Percentiles rank a stretch among this genome's conserved stretches.
Conservation (phyloP, 2,797 vertebrate genomes). For the Amazonetta brasiliensis region DNA sequence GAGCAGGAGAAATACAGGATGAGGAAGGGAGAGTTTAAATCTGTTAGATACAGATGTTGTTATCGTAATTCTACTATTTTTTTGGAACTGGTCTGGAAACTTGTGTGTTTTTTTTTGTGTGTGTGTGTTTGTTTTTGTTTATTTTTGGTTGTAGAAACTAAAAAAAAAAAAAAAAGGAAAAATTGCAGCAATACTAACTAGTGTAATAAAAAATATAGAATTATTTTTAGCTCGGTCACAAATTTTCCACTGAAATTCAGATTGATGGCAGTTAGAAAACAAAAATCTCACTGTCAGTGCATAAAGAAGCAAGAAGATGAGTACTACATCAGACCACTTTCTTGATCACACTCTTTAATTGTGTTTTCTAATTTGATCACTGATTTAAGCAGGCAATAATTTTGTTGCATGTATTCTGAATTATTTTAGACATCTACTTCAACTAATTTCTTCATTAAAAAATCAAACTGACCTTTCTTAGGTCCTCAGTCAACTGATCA, state of each 20-base stretch:
- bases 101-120: background rate
- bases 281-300: background rate
- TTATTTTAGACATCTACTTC: background rate
- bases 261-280: conserved; percentile 16
- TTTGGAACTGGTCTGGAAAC: background rate
- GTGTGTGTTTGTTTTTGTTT: background rate
- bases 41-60: background rate
- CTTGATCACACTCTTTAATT: background rate
- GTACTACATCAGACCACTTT: background rate
- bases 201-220: background rate
- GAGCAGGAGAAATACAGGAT: background rate
- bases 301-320: conserved; percentile 3
- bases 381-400: background rate
- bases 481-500: conserved; percentile 10
- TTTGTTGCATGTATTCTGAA: background rate
- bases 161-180: background rate
- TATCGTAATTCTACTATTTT: background rate
- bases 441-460: background rate
- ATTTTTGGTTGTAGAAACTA: background rate
- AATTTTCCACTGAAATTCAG: conserved; percentile 36
- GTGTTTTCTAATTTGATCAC: background rate
- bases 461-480: background rate
- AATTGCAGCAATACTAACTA: background rate
- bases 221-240: conserved; percentile 23
- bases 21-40: background rate